Evolutionary conservation across 1,140 invertebrate species (phyloP).

Genomic region (Hypsibius dujardini): DNA sequence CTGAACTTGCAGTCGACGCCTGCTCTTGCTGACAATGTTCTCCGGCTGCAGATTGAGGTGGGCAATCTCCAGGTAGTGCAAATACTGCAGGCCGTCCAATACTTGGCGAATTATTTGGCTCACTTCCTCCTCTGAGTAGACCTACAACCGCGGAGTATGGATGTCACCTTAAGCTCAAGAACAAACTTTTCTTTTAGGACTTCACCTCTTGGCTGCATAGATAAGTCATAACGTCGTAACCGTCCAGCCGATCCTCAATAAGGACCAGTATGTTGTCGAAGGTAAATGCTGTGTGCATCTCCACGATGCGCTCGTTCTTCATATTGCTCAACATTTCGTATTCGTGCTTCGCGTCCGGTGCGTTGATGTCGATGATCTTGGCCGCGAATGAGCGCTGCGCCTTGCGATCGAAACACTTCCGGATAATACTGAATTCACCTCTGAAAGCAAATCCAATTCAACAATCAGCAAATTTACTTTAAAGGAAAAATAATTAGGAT

Average conservation of each 20-base stretch:
- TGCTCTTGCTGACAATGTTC: conserved; percentile 77
- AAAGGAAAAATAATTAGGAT: background rate
- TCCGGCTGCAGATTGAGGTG: conserved; percentile 87
- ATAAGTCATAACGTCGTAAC: conserved; percentile 70
- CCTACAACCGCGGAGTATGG: conserved; percentile 25
- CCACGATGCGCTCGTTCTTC: conserved; percentile 65
- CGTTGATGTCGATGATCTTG: conserved; percentile 50
- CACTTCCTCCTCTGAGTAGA: conserved; percentile 76
- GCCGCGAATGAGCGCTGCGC: conserved; percentile 39
- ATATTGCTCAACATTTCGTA: conserved; percentile 59
- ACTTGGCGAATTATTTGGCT: conserved; percentile 56
- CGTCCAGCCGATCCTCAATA: conserved; percentile 67
- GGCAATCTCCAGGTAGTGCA: conserved; percentile 76
- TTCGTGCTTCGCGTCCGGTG: conserved; percentile 41
- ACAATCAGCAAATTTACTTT: background rate
- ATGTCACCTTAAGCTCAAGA: no score
- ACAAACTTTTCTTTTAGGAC: no score
- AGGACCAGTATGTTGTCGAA: conserved; percentile 35
- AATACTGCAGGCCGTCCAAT: conserved; percentile 67
- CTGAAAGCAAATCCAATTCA: conserved; percentile 1
- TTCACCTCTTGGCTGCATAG: conserved; percentile 50
- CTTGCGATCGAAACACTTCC: conserved; percentile 15
- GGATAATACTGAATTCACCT: background rate
- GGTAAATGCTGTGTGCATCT: conserved; percentile 39
- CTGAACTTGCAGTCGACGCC: conserved; percentile 62